Conservation (phyloP, 2,888 invertebrate genomes). For the Serripes groenlandicus region DNA sequence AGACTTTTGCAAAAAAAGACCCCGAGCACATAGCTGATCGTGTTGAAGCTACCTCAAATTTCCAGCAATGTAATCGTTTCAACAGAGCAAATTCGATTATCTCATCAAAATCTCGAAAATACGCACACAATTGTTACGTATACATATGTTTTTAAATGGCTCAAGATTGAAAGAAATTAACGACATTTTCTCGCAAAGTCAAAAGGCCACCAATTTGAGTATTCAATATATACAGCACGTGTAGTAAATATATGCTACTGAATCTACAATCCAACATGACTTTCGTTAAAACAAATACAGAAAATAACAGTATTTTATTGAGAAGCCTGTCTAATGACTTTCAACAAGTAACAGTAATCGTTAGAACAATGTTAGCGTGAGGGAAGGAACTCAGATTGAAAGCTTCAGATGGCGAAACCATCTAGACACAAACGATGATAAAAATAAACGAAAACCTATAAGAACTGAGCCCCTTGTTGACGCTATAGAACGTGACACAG, state of each 20-base stretch:
- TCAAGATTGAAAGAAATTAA: neutral
- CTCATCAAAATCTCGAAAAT: neutral
- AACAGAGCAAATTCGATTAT: neutral
- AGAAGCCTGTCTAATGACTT: neutral
- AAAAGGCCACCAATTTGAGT: no score
- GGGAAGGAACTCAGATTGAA: neutral
- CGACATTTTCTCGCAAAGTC: neutral
- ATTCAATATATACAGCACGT: no score
- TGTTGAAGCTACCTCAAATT: neutral
- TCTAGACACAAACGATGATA: no score
- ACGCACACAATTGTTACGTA: neutral
- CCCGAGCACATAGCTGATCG: neutral
- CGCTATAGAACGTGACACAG: no score
- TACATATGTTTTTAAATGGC: neutral
- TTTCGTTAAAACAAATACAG: neutral
- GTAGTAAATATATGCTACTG: neutral
- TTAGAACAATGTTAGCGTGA: neutral
- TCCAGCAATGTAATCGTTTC: neutral
- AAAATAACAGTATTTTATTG: neutral
- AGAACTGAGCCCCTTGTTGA: no score
- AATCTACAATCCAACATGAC: neutral
- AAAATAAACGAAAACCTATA: no score
- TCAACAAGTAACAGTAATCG: neutral
- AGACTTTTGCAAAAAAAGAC: neutral
- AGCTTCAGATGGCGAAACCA: neutral